These are phyloP conservation scores for Pleuronectes platessa DNA, from an alignment of 2,113 vertebrate species.

Conservation along the genomic window DNA sequence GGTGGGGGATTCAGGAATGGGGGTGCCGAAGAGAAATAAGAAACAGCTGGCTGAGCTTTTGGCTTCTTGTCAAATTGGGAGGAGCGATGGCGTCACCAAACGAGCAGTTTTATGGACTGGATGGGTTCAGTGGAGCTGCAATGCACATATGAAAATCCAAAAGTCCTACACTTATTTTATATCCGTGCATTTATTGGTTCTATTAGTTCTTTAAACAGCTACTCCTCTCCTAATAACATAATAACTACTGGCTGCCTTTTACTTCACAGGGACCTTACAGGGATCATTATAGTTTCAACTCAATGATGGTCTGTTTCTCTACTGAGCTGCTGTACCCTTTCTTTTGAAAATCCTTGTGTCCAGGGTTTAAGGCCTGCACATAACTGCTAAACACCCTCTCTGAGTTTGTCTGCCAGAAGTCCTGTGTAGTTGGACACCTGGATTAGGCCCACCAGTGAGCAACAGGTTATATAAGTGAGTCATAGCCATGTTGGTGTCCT, in stretches of 20 bases:
- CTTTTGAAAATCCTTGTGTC: conserved; percentile 7
- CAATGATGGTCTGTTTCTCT: conserved; percentile 30
- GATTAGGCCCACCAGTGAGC: conserved; percentile 1
- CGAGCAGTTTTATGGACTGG: conserved; percentile 11
- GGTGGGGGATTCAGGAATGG: neutral
- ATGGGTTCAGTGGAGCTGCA: neutral
- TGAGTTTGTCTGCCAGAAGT: neutral
- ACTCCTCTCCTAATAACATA: neutral
- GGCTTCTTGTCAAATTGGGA: conserved; percentile 34
- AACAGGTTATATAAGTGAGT: neutral
- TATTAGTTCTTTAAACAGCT: conserved; percentile 2
- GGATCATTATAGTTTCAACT: conserved; percentile 10
- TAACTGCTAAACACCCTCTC: conserved; percentile 30
- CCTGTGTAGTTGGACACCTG: conserved; percentile 5
- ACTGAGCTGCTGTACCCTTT: conserved; percentile 21
- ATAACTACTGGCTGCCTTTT: conserved; percentile 13
- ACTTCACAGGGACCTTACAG: neutral
- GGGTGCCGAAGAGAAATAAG: conserved; percentile 50
- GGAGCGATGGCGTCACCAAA: conserved; percentile 41
- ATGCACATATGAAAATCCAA: neutral
- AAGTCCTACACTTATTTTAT: neutral
- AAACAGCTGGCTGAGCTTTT: conserved; percentile 64
- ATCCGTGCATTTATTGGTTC: neutral
- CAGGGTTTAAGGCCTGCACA: conserved; percentile 32
- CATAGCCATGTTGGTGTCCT: no score